Percentiles rank a stretch among this genome's conserved stretches.
Evolutionary conservation across 92 coral and sea anemone species (phyloP).

Genomic region (Plumapathes pennacea): DNA sequence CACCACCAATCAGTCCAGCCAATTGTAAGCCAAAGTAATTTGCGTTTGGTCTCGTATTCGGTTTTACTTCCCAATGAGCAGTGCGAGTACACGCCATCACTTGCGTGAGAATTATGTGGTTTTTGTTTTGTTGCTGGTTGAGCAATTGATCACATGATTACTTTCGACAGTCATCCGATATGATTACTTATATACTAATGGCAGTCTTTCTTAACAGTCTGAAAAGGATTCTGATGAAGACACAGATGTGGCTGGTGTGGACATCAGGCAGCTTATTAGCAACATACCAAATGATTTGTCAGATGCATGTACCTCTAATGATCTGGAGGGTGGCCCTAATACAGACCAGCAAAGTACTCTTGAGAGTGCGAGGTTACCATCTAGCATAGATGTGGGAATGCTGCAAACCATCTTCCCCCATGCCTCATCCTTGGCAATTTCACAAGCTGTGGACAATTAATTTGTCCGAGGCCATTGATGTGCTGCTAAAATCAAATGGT

Average conservation of each 20-base stretch:
- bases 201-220: background rate
- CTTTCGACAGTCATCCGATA: too few relatives aligned
- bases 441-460: slow-evolving; percentile 3
- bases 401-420: slow-evolving; percentile 2
- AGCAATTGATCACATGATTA: too few relatives aligned
- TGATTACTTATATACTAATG: background rate
- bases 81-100: too few relatives aligned
- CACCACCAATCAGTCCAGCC: too few relatives aligned
- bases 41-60: too few relatives aligned
- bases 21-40: too few relatives aligned
- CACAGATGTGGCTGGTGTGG: background rate
- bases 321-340: background rate
- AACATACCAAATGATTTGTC: background rate
- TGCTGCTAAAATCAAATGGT: slow-evolving; percentile 3
- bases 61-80: too few relatives aligned
- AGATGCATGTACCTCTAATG: background rate
- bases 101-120: too few relatives aligned
- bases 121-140: too few relatives aligned
- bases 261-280: slow-evolving; percentile 2
- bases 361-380: too few relatives aligned
- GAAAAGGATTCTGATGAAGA: background rate
- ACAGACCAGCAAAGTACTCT: background rate
- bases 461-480: slow-evolving; percentile 6
- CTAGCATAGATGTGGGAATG: too few relatives aligned
- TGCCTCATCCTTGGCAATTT: background rate